Evolutionary conservation across 2,113 vertebrate genomes (phyloP), one percentile per base, ranked within the genome.

Genomic region (Mesembrinibis cayennensis): DNA sequence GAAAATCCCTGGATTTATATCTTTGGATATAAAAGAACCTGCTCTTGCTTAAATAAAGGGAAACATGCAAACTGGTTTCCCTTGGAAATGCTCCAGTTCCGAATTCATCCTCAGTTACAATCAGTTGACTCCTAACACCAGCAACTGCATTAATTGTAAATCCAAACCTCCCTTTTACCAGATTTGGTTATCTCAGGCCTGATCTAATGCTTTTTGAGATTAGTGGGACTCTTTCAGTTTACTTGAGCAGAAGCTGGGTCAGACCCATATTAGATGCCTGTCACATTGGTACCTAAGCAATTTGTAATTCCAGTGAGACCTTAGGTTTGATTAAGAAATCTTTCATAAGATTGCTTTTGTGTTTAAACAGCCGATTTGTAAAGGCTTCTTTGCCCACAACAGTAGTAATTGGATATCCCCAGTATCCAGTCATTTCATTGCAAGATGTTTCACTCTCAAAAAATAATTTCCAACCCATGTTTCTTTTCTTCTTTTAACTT

Each of bases 401-500:
- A 84, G 30, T 53, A 59, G 80, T 53, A 86, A 76, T 20, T 90
- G 69, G 32, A 44, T 95, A 58, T 72, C 45, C 30, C 82, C 47
- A 36, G 76, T 29, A 81, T 47, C 73, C 91, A 42, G 34, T 78
- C 61, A 44, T 71, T 90, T 72, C 53, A 62, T 62, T 92, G 89
- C 79, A 81, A 87, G 58, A 79, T 44, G 53, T 63, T 79, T 91
- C 86, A 59, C 56, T 85, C 72, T 12, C 76, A 44, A 62, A 76
- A 85, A 78, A 90, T 61, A 94, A 85, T 87, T 85, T 97, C 91
- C 53, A 90, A 96, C 72, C 85, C 49, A 2, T 67, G 69, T 95
- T 96, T 95, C 73, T 97, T 91, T 94, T 80, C 56, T 94, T 95
- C 82, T 89, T 97, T 81, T 44, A 84, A 96, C 66, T 95, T 76